Evolutionary conservation across 2,888 invertebrate genomes (phyloP), one percentile per base, ranked within the genome.

Genomic region (Epinotia brunnichana): DNA sequence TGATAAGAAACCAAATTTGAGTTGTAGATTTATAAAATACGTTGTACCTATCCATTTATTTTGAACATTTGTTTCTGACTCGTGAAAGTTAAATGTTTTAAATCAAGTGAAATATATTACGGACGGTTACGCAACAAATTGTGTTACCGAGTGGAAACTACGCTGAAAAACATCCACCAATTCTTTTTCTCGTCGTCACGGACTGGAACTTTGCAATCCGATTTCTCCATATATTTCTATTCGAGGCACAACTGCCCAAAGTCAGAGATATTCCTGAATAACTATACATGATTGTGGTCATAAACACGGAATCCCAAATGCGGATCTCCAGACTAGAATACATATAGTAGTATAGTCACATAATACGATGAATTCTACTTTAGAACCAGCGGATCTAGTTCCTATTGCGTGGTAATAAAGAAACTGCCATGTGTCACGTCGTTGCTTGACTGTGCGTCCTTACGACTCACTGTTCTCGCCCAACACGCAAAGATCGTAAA

Each of bases 401-500:
- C 61, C 48, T 68, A 62, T 57, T 56, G 35, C 61, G 21, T 54
- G 56, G 54, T 51, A 63, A 73, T 57, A 73, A 41, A 44, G 35
- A 39, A n/a, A 21, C 21, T 44, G 54, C 15, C 15, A 21, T 60
- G 44, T 41, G 51, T 57, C 59, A 77, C 74, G 74, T 73, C 69
- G 76, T 71, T 74, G 51, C 74, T 76, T 76, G 76, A 76, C 77
- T 79, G 77, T 79, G 80, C 76, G 44, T 72, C 63, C 75, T 76
- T 74, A 70, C 74, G 77, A 81, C 77, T 80, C 82, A 80, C 79
- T 80, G 79, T 68, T 74, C 68, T 71, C 76, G 77, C 73, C 76
- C 77, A 75, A 79, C 82, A 80, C 79, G 79, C 77, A 77, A 78
- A 72, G 70, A 78, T 80, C 82, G 79, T 84, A 84, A 85, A 83